Base-by-base conservation (phyloP, 1,140 invertebrate genomes). In the Danaus plexippus region DNA sequence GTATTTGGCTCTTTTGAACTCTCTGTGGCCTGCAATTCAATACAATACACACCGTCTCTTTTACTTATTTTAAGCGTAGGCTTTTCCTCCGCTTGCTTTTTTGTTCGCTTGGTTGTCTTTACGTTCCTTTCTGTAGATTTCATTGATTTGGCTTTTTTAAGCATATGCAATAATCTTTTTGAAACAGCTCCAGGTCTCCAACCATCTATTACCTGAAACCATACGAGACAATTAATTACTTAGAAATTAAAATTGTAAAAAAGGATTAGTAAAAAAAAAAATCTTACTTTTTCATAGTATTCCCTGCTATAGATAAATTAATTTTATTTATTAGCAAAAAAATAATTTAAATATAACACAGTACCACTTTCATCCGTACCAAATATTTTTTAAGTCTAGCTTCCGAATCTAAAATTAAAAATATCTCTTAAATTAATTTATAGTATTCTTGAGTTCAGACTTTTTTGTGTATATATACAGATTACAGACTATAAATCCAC, bases 101-200 rank as follows among this genome's bases (percentile, higher is more conserved):
- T 85, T 0, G 22, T 47, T 46, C 71, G 74, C 46, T 70, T 76
- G 6, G 49, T 58, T n/a, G 56, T 60, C 45, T 69, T 73, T 8
- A 50, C 47, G 41, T 55, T 48, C 46, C 58, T 49, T 1, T 64
- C 63, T 6, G 54, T 47, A 4, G 61, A 66, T 15, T 51, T 59
- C 6, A 49, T 18, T 13, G 48, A 41, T 62, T 81, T 84, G 1
- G 71, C 77, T 41, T 71, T 65, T 45, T 76, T 81, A 8, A 85
- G 57, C 22, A 67, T 69, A 41, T 57, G 61, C 0, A 84, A 59
- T 1, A 85, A 58, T 9, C 61, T 64, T 51, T 79, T 84, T 0
- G 82, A 77, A 56, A 85, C 73, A 8, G 80, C 80, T 7, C 82
- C 82, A 9, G 82, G 82, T 50, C 63, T 76, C 82, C 82, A 84